Conservation (phyloP, 2,113 vertebrate species). For the Clinocottus analis region DNA sequence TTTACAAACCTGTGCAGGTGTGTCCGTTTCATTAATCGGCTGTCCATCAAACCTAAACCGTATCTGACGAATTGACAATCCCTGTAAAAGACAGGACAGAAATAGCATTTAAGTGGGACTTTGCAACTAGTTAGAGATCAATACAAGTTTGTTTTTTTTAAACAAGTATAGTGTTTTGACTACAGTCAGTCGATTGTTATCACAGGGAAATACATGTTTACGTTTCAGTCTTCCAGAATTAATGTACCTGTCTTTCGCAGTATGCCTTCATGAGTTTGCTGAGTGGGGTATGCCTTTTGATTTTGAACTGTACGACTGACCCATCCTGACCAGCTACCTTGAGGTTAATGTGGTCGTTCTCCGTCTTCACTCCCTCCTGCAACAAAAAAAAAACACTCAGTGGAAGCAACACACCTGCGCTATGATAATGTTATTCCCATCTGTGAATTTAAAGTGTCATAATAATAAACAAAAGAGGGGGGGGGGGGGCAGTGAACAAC, state of each 20-base stretch:
- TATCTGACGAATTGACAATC: slow-evolving; percentile 85
- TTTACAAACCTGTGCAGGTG: slow-evolving; percentile 83
- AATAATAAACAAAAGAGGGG: not conserved
- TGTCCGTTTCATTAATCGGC: slow-evolving; percentile 85
- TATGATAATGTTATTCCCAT: not conserved
- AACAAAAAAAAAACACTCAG: slow-evolving; percentile 26
- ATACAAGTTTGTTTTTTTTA: not conserved
- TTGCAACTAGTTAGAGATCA: not conserved
- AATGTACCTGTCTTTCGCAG: slow-evolving; percentile 90
- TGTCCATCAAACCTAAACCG: slow-evolving; percentile 85
- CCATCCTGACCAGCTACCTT: slow-evolving; percentile 92
- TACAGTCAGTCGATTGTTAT: not conserved
- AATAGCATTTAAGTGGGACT: not conserved
- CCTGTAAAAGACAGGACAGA: slow-evolving; percentile 59
- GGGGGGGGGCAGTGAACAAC: not conserved
- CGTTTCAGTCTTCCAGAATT: not conserved
- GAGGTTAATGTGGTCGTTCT: slow-evolving; percentile 92
- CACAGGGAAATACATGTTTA: not conserved
- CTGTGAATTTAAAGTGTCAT: not conserved
- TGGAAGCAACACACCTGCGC: not conserved
- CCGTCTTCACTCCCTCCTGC: slow-evolving; percentile 90
- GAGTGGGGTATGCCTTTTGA: slow-evolving; percentile 90
- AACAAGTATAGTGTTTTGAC: not conserved
- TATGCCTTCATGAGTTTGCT: slow-evolving; percentile 93
- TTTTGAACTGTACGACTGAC: slow-evolving; percentile 92